Percentiles rank a stretch among this genome's conserved stretches.
Evolutionary conservation across 2,113 vertebrate genomes (phyloP).

Genomic region (rat (Rattus norvegicus)): GRCr8 NC_086022.1:70525001-70525500

Average conservation of each 20-base stretch:
- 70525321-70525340: slow-evolving; percentile 72
- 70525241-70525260: not conserved
- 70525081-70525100: not conserved
- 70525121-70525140: not conserved
- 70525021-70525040: not conserved
- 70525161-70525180: not conserved
- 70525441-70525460: not conserved
- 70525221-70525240: not conserved
- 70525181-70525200: not conserved
- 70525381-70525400: slow-evolving; percentile 85
- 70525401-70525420: not conserved
- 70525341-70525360: slow-evolving; percentile 85
- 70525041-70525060: not conserved
- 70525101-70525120: not conserved
- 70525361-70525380: slow-evolving; percentile 88
- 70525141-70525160: not conserved
- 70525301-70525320: slow-evolving; percentile 43
- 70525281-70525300: not conserved
- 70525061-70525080: not conserved
- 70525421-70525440: rapidly evolving
- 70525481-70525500: not conserved
- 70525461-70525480: not conserved
- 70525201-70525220: not conserved
- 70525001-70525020: not conserved
- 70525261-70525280: not conserved